Percentiles rank a stretch among this genome's conserved stretches.
Evolutionary conservation across 2,888 invertebrate genomes (phyloP).

Genomic region (Tribolium freemani): DNA sequence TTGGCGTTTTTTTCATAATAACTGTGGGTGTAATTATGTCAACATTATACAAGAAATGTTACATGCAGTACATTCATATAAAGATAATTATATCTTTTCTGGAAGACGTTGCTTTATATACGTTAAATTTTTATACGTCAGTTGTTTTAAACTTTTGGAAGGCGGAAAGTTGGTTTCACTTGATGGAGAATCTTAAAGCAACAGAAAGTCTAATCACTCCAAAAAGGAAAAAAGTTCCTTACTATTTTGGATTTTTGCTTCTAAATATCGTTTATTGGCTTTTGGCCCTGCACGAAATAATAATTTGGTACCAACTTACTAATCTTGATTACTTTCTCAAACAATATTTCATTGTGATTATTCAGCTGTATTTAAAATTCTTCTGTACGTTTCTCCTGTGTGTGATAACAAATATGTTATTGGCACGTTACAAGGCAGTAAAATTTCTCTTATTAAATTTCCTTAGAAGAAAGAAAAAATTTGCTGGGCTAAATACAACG

Average conservation of each 20-base stretch:
- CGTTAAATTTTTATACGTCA: not conserved
- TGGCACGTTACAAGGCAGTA: not conserved
- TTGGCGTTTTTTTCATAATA: not conserved
- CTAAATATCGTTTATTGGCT: not conserved
- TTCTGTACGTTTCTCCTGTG: not conserved
- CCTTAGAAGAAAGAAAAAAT: not conserved
- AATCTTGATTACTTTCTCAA: not conserved
- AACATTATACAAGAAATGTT: not conserved
- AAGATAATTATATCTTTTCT: not conserved
- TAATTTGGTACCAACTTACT: not conserved
- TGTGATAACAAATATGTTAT: conserved; percentile 7
- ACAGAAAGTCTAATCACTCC: not conserved
- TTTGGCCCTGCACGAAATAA: not conserved
- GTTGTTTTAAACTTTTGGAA: not conserved
- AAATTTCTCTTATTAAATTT: not conserved
- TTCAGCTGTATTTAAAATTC: not conserved
- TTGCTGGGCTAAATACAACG: not conserved
- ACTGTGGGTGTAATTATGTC: not conserved
- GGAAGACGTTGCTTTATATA: not conserved
- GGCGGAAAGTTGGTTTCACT: not conserved
- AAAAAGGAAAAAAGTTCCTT: not conserved
- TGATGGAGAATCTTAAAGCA: not conserved
- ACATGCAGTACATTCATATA: not conserved
- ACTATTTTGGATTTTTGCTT: not conserved
- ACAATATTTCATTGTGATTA: not conserved